Evolutionary conservation across 2,113 vertebrate genomes (phyloP).

Genomic region (Suncus etruscus): DNA sequence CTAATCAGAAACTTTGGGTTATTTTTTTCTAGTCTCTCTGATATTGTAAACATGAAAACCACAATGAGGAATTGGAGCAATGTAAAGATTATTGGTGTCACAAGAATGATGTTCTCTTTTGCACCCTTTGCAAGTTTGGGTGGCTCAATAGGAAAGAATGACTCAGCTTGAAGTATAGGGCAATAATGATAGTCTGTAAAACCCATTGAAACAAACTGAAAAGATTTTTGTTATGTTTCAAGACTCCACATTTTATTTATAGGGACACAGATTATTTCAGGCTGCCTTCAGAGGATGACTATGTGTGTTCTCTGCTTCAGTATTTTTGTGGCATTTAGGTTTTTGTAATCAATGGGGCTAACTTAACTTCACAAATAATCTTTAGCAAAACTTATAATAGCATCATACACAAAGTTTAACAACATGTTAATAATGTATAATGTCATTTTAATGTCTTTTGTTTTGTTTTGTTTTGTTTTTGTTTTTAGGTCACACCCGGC

Average conservation of each 20-base stretch:
- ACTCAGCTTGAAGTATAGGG: conserved; percentile 35
- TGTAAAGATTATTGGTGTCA: conserved; percentile 13
- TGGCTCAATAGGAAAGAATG: conserved; percentile 18
- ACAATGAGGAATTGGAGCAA: conserved; percentile 16
- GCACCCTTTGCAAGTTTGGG: background rate
- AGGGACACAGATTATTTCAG: background rate
- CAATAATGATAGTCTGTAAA: conserved; percentile 12
- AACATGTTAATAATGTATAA: conserved; percentile 37
- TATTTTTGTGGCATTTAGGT: background rate
- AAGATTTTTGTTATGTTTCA: conserved; percentile 49
- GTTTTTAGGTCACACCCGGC: no score
- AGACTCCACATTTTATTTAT: conserved; percentile 6
- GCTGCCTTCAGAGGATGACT: background rate
- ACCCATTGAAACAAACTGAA: background rate
- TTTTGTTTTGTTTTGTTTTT: no score
- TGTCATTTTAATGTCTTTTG: background rate
- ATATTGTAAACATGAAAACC: conserved; percentile 49
- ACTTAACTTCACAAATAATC: background rate
- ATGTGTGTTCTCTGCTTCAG: background rate
- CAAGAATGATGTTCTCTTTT: background rate
- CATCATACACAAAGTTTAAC: conserved; percentile 6
- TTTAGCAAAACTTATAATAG: conserved; percentile 20
- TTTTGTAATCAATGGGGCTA: background rate
- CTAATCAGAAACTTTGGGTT: conserved; percentile 12
- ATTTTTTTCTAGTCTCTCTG: conserved; percentile 36